Evolutionary conservation across 2,888 invertebrate genomes (phyloP).

Genomic region (Dichetophora obliterata): DNA sequence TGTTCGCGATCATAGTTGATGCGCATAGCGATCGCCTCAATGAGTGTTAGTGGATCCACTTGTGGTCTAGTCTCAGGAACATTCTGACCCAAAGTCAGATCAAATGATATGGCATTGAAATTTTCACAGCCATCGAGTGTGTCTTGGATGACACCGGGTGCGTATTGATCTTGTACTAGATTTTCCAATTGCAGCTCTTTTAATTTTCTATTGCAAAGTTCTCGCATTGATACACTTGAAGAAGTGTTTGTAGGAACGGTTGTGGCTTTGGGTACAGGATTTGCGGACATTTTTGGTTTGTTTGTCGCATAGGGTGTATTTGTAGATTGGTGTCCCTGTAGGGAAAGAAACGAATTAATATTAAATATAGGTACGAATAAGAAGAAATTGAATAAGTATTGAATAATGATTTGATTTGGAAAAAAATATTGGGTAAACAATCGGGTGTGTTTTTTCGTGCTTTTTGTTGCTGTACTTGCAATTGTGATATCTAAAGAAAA

Average conservation of each 20-base stretch:
- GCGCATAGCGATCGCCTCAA: conserved; percentile 59
- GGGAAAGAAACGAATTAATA: not conserved
- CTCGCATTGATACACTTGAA: not conserved
- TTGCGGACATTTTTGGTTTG: no score
- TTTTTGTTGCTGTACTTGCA: no score
- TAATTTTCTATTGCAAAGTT: conserved; percentile 2
- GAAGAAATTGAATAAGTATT: not conserved
- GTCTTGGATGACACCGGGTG: conserved; percentile 57
- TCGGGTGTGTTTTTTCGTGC: no score
- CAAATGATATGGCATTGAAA: conserved; percentile 54
- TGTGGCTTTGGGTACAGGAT: no score
- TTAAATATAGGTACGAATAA: not conserved
- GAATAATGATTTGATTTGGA: not conserved
- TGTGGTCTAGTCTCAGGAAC: conserved; percentile 45
- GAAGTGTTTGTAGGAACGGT: not conserved
- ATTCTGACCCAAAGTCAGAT: conserved; percentile 46
- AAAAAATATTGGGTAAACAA: no score
- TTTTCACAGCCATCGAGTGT: conserved; percentile 52
- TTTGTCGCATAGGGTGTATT: no score
- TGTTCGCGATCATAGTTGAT: conserved; percentile 54
- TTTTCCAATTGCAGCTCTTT: conserved; percentile 45
- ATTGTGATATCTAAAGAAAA: no score
- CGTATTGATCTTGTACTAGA: conserved; percentile 54
- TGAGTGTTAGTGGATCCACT: conserved; percentile 57
- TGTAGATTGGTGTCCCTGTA: no score